phyloP scores from a whole-genome alignment of 2,797 vertebrate genomes.

The Intellagama lesueurii region DNA sequence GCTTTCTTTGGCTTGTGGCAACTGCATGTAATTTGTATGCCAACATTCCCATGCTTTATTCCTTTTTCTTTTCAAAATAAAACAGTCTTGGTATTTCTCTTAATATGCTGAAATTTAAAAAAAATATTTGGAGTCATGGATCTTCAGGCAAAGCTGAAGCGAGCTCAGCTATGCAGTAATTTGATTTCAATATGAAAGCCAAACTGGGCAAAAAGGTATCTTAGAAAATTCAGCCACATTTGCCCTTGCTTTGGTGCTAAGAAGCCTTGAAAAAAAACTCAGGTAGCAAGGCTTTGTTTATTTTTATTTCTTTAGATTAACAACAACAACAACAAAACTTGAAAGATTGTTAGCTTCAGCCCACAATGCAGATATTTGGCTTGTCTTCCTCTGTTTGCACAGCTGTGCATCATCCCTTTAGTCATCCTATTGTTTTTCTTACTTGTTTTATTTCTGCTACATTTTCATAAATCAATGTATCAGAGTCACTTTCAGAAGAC shows the following conservation, averaged over 20 bases:
- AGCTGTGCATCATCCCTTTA: conserved; percentile 24
- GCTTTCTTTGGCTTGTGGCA: background rate
- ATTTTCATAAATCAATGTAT: conserved; percentile 66
- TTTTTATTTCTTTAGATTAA: conserved; percentile 28
- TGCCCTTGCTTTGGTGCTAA: background rate
- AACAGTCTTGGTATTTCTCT: background rate
- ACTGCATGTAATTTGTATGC: background rate
- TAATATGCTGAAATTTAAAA: background rate
- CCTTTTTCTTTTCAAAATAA: background rate
- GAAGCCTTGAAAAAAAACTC: background rate
- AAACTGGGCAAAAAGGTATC: background rate
- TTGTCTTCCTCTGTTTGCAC: conserved; percentile 46
- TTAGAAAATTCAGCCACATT: conserved; percentile 9
- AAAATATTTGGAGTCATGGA: background rate
- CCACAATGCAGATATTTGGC: conserved; percentile 18
- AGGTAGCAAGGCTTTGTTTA: conserved; percentile 5
- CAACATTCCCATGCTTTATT: background rate
- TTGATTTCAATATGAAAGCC: conserved; percentile 24
- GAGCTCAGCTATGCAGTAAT: background rate
- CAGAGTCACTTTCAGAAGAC: conserved; percentile 53
- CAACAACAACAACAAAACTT: background rate
- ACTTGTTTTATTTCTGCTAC: conserved; percentile 57
- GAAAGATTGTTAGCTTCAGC: conserved; percentile 40
- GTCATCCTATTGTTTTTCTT: conserved; percentile 4
- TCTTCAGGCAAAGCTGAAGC: background rate